phyloP scores from a whole-genome alignment of 2,888 invertebrate genomes.

The Sphinx pinastri region DNA sequence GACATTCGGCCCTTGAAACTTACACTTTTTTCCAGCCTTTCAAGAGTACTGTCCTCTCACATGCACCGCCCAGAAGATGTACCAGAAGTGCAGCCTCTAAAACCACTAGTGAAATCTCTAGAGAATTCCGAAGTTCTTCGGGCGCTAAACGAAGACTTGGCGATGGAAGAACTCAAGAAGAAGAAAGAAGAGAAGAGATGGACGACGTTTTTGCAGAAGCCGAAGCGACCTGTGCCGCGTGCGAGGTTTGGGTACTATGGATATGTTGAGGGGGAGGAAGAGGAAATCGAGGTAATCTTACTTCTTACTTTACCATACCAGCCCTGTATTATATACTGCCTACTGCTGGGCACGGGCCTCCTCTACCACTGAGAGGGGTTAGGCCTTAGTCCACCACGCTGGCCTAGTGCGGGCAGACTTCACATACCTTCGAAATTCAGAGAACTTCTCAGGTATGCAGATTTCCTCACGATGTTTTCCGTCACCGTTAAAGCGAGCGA shows the following conservation, averaged over 20 bases:
- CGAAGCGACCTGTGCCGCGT: slow-evolving; percentile 86
- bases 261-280: slow-evolving; percentile 48
- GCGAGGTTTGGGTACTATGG: slow-evolving; percentile 60
- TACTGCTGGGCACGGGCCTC: too few relatives aligned
- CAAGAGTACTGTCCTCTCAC: slow-evolving; percentile 67
- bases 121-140: slow-evolving; percentile 88
- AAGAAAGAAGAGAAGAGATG: slow-evolving; percentile 85
- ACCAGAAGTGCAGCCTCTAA: slow-evolving; percentile 57
- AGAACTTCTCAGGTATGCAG: too few relatives aligned
- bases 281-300: slow-evolving; percentile 47
- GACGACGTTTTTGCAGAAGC: slow-evolving; percentile 91
- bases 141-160: slow-evolving; percentile 83
- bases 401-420: too few relatives aligned
- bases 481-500: too few relatives aligned
- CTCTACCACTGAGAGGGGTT: too few relatives aligned
- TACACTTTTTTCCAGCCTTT: slow-evolving; percentile 51
- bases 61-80: slow-evolving; percentile 80
- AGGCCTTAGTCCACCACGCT: too few relatives aligned
- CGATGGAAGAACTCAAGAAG: slow-evolving; percentile 74
- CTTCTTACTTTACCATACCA: too few relatives aligned
- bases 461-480: too few relatives aligned
- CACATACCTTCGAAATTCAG: too few relatives aligned
- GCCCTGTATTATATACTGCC: too few relatives aligned
- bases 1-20: too few relatives aligned
- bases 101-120: slow-evolving; percentile 85